Percentiles rank a stretch among this genome's conserved stretches.
phyloP scores from a whole-genome alignment of 2,797 vertebrate species.

The Amphiprion clarkii region DNA sequence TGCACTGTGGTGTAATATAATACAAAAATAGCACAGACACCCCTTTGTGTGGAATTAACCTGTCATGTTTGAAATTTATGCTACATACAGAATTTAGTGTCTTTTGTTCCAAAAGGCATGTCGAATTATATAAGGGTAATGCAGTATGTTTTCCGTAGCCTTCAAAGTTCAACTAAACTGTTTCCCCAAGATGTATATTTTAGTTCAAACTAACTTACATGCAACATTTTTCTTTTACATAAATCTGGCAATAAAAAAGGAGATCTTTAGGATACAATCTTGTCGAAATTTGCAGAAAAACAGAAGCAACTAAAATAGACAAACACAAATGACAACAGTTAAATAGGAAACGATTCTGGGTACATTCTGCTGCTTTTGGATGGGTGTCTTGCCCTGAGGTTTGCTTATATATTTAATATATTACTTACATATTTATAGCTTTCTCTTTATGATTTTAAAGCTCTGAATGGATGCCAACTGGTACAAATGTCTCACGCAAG shows the following conservation, averaged over 20 bases:
- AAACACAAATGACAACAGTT: background rate
- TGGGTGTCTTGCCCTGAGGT: background rate
- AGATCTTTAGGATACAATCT: background rate
- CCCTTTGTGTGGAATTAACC: slow-evolving; percentile 30
- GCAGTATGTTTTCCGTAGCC: background rate
- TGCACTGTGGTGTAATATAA: slow-evolving; percentile 34
- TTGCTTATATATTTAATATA: too few relatives aligned
- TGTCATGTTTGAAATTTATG: slow-evolving; percentile 19
- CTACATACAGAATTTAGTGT: slow-evolving; percentile 1
- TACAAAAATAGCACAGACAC: slow-evolving; percentile 50
- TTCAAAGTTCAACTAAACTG: slow-evolving; percentile 10
- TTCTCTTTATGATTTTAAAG: background rate
- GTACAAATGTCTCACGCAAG: background rate
- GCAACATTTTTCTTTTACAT: background rate
- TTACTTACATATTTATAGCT: background rate
- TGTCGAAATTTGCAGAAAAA: background rate
- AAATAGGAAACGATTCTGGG: background rate
- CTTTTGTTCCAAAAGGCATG: slow-evolving; percentile 15
- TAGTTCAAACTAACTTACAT: background rate
- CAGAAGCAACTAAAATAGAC: background rate
- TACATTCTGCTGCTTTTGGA: background rate
- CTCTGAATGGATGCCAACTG: slow-evolving; percentile 18
- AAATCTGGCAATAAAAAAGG: background rate
- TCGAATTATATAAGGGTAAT: background rate
- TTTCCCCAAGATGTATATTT: background rate